These are phyloP conservation scores for Eptatretus burgeri DNA, from an alignment of 2,113 vertebrate species.

Conservation along the genomic window DNA sequence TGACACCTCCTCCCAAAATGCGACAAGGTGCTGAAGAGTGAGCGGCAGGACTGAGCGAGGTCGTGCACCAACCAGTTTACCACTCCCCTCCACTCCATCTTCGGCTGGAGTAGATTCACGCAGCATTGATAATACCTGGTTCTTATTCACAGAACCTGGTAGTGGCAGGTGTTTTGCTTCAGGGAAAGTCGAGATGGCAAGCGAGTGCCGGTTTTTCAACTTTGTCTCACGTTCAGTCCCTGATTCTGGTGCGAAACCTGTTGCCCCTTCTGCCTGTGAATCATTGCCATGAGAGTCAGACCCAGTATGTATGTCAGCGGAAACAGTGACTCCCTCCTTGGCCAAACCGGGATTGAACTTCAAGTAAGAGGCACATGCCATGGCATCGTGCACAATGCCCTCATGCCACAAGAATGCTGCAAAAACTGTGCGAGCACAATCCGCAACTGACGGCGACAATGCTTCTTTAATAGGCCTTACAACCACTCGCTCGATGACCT, in stretches of 20 bases:
- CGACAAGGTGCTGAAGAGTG: constrained; percentile 74
- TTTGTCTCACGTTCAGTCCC: constrained; percentile 75
- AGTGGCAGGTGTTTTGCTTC: constrained; percentile 95
- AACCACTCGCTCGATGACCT: not conserved
- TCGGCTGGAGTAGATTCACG: constrained; percentile 82
- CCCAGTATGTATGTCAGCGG: not conserved
- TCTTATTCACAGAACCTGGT: constrained; percentile 94
- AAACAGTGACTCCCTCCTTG: constrained; percentile 37
- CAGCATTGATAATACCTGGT: constrained; percentile 90
- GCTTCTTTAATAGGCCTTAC: constrained; percentile 62
- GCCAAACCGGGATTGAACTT: constrained; percentile 92
- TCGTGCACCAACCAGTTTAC: constrained; percentile 22
- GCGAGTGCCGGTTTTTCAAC: constrained; percentile 74
- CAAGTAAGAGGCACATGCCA: constrained; percentile 92
- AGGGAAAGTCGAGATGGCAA: constrained; percentile 87
- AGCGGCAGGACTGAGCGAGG: constrained; percentile 60
- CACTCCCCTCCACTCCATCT: constrained; percentile 46
- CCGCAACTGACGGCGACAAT: constrained; percentile 87
- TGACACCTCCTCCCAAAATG: constrained; percentile 96
- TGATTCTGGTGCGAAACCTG: constrained; percentile 14
- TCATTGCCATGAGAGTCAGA: not conserved
- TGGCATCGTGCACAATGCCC: constrained; percentile 89
- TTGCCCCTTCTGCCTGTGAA: not conserved
- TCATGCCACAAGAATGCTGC: constrained; percentile 91
- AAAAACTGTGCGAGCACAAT: constrained; percentile 77